These are phyloP conservation scores for Lasiurus cinereus DNA, from an alignment of 2,113 vertebrate species.

Conservation along the genomic window DNA sequence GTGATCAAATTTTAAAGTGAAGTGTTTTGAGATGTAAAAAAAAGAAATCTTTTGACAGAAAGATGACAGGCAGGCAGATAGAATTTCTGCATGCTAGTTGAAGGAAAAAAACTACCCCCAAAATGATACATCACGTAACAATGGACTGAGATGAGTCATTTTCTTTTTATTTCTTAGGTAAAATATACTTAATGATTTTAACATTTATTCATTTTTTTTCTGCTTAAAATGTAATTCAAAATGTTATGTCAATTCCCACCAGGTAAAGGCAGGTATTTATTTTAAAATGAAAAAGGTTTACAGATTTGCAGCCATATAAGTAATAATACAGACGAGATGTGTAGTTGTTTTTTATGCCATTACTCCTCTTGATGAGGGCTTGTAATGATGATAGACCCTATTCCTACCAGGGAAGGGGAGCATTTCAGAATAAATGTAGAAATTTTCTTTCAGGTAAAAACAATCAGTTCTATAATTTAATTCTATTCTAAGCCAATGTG, in stretches of 20 bases:
- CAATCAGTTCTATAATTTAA: constrained; percentile 45
- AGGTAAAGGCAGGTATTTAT: constrained; percentile 74
- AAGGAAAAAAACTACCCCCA: constrained; percentile 65
- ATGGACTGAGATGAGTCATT: constrained; percentile 82
- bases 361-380: constrained; percentile 70
- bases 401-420: constrained; percentile 49
- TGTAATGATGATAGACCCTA: constrained; percentile 75
- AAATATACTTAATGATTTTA: constrained; percentile 86
- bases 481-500: constrained; percentile 32
- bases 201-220: constrained; percentile 83
- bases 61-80: constrained; percentile 81
- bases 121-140: constrained; percentile 80
- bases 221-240: constrained; percentile 86
- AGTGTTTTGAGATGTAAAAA: constrained; percentile 83
- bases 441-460: constrained; percentile 22
- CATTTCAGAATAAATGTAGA: constrained; percentile 57
- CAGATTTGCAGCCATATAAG: constrained; percentile 53
- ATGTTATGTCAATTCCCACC: constrained; percentile 66
- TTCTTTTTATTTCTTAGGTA: constrained; percentile 82
- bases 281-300: constrained; percentile 81
- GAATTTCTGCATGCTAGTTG: constrained; percentile 80
- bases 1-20: constrained; percentile 87
- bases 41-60: constrained; percentile 87
- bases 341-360: constrained; percentile 39
- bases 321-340: not conserved